These are phyloP conservation scores for Campaea margaritaria DNA, from an alignment of 2,888 invertebrate species.

Conservation along the genomic window DNA sequence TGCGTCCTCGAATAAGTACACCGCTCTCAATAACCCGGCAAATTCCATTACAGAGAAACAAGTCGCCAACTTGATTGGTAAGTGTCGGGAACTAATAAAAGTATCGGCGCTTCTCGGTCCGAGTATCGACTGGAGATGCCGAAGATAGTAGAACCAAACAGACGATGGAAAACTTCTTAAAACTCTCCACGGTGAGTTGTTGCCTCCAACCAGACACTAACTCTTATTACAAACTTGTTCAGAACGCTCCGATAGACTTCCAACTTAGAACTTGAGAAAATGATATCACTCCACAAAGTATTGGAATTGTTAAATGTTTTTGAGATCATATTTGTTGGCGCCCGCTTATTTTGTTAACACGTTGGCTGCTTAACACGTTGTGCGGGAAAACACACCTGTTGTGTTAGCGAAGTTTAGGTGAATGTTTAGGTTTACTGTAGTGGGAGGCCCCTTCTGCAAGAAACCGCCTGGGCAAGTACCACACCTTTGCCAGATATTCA, in stretches of 20 bases:
- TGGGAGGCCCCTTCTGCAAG: too few relatives aligned
- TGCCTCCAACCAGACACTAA: constrained; percentile 61
- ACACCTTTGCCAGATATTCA: too few relatives aligned
- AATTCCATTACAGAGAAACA: constrained; percentile 50
- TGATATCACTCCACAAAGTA: constrained; percentile 49
- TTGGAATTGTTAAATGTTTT: constrained; percentile 1
- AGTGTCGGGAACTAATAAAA: constrained; percentile 75
- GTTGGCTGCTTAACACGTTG: too few relatives aligned
- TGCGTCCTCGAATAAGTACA: constrained; percentile 37
- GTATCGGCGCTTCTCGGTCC: constrained; percentile 66
- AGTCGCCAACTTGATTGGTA: constrained; percentile 60
- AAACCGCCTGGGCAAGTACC: too few relatives aligned
- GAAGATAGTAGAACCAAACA: constrained; percentile 72
- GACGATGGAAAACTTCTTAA: constrained; percentile 67
- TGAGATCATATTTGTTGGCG: too few relatives aligned
- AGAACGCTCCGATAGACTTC: constrained; percentile 49
- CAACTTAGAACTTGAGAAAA: constrained; percentile 64
- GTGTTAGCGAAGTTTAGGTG: too few relatives aligned
- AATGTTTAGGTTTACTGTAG: too few relatives aligned
- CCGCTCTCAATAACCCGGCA: constrained; percentile 53
- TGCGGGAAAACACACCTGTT: too few relatives aligned
- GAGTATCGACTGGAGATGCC: constrained; percentile 52
- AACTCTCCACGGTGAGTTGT: constrained; percentile 59
- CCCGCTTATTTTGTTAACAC: too few relatives aligned
- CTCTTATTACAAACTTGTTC: constrained; percentile 75